Evolutionary conservation across 2,797 vertebrate genomes (phyloP).

Genomic region (Rhinella marina): DNA sequence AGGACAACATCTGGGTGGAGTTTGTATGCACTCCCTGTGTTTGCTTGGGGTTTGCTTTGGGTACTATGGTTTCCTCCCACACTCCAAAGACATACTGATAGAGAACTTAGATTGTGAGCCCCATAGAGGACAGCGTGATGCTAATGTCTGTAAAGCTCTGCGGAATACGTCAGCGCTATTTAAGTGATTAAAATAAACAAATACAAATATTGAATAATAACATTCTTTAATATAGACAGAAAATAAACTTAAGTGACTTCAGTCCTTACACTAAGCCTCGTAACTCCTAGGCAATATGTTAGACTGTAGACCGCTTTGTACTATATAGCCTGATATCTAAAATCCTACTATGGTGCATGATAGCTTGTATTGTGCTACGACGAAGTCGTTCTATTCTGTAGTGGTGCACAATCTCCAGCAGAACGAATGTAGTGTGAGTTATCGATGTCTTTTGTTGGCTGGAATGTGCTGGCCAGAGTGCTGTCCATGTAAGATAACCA

Average conservation of each 20-base stretch:
- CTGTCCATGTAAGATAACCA: slow-evolving; percentile 52
- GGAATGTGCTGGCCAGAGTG: slow-evolving; percentile 23
- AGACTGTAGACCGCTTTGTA: neutral
- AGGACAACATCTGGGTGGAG: no score
- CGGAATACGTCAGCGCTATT: no score
- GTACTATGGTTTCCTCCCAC: no score
- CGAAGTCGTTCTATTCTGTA: slow-evolving; percentile 12
- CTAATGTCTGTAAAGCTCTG: no score
- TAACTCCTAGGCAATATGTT: neutral
- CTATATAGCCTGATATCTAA: neutral
- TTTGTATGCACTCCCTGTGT: no score
- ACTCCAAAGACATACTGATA: no score
- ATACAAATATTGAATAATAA: neutral
- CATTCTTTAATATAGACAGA: neutral
- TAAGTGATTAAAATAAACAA: no score
- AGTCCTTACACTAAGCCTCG: neutral
- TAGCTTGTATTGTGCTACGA: slow-evolving; percentile 36
- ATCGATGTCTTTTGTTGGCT: slow-evolving; percentile 35
- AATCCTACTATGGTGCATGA: slow-evolving; percentile 10
- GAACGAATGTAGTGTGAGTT: slow-evolving; percentile 37
- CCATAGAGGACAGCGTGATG: no score
- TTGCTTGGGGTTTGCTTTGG: no score
- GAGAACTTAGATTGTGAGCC: no score
- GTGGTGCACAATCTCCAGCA: neutral
- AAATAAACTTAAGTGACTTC: neutral